Conservation (phyloP, 2,888 invertebrate species). For the Acanthopleura granulata region DNA sequence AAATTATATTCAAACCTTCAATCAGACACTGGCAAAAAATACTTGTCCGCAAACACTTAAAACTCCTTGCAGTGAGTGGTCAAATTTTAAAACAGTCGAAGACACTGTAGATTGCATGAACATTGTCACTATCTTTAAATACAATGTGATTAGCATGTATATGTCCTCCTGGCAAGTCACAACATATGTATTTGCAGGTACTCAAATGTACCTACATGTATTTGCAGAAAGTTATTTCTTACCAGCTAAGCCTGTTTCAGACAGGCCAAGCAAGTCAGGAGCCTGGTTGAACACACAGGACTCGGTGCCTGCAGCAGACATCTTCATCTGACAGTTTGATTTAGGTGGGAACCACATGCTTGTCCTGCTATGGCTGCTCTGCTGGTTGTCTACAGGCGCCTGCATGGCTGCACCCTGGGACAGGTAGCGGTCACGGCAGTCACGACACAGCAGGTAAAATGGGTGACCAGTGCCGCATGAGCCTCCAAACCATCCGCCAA, state of each 20-base stretch:
- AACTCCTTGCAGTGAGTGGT: too few species aligned
- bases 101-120: too few species aligned
- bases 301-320: neutral
- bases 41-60: too few species aligned
- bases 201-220: too few species aligned
- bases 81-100: too few species aligned
- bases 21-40: too few species aligned
- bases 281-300: constrained; percentile 31
- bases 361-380: neutral
- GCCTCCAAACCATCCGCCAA: constrained; percentile 70
- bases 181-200: too few species aligned
- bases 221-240: constrained; percentile 14
- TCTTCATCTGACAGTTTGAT: neutral
- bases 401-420: constrained; percentile 22
- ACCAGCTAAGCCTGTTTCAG: constrained; percentile 36
- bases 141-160: too few species aligned
- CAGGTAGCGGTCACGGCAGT: constrained; percentile 72
- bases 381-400: neutral
- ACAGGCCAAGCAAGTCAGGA: constrained; percentile 55
- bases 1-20: too few species aligned
- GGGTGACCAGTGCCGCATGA: constrained; percentile 73
- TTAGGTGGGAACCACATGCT: neutral
- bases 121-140: too few species aligned
- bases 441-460: constrained; percentile 73
- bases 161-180: too few species aligned